phyloP scores from a whole-genome alignment of 2,888 invertebrate species.

The Omphaloscelis lunosa region DNA sequence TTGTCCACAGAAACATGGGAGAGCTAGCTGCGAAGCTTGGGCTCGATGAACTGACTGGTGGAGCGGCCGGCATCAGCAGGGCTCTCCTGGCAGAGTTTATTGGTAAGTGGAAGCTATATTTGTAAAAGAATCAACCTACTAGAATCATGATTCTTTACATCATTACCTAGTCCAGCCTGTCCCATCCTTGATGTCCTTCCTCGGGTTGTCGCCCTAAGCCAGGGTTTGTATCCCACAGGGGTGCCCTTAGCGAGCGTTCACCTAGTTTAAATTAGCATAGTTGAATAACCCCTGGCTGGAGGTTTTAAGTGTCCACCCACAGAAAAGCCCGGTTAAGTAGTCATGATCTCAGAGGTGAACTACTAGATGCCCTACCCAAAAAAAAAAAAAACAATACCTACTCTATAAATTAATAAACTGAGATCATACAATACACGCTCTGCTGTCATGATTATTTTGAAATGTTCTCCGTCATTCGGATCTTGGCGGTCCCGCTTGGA shows the following conservation, averaged over 20 bases:
- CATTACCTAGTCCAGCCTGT: not conserved
- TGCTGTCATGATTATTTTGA: conserved; percentile 7
- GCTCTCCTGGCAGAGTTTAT: conserved; percentile 96
- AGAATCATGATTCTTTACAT: not conserved
- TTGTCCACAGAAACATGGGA: conserved; percentile 86
- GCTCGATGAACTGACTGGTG: conserved; percentile 93
- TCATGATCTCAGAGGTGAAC: too few relatives aligned
- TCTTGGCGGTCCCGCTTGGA: not conserved
- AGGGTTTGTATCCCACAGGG: too few relatives aligned
- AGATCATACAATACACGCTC: conserved; percentile 1
- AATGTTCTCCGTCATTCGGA: not conserved
- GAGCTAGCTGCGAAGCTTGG: conserved; percentile 92
- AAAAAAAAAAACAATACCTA: too few relatives aligned
- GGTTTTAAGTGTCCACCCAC: too few relatives aligned
- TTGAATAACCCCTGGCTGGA: too few relatives aligned
- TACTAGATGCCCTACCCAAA: too few relatives aligned
- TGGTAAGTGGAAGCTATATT: conserved; percentile 82
- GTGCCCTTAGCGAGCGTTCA: too few relatives aligned
- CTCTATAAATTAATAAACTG: not conserved
- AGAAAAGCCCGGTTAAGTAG: too few relatives aligned
- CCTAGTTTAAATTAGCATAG: too few relatives aligned
- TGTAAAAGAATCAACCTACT: not conserved
- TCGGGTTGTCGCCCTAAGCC: too few relatives aligned
- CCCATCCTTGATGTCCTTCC: too few relatives aligned
- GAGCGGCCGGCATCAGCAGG: conserved; percentile 93